These are phyloP conservation scores for Tragelaphus imberbis DNA, from an alignment of 2,113 vertebrate species.

Conservation along the genomic window DNA sequence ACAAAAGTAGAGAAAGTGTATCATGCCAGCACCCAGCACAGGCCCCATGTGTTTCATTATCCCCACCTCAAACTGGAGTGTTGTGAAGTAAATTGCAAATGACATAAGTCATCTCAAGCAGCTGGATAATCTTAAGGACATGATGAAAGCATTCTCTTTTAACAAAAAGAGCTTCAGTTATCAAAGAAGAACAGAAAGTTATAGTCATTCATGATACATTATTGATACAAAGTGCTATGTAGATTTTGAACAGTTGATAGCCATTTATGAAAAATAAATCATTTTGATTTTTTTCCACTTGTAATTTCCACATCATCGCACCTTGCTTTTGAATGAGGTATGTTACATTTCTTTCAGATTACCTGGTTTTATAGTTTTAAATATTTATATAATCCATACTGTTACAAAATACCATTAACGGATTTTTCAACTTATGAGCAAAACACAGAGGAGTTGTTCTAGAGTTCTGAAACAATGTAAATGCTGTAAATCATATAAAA, in stretches of 20 bases:
- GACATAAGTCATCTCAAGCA: background rate
- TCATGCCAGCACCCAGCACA: background rate
- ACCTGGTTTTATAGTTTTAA: constrained; percentile 8
- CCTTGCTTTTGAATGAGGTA: background rate
- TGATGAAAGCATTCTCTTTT: background rate
- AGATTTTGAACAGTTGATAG: background rate
- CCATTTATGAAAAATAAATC: background rate
- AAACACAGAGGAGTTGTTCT: background rate
- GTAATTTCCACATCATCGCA: background rate
- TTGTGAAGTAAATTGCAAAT: background rate
- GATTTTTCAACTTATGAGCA: background rate
- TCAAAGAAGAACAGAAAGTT: background rate
- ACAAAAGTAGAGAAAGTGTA: background rate
- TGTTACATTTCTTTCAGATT: background rate
- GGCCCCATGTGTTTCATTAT: background rate
- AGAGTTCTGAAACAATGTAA: background rate
- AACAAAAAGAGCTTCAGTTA: background rate
- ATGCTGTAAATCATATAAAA: background rate
- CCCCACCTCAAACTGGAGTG: background rate
- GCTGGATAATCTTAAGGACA: background rate
- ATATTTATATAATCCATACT: background rate
- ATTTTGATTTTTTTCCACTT: background rate
- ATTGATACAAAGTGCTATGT: background rate
- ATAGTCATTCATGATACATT: background rate
- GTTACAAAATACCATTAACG: background rate